These are phyloP conservation scores for Griposia aprilina DNA, from an alignment of 2,888 invertebrate genomes.

Conservation along the genomic window DNA sequence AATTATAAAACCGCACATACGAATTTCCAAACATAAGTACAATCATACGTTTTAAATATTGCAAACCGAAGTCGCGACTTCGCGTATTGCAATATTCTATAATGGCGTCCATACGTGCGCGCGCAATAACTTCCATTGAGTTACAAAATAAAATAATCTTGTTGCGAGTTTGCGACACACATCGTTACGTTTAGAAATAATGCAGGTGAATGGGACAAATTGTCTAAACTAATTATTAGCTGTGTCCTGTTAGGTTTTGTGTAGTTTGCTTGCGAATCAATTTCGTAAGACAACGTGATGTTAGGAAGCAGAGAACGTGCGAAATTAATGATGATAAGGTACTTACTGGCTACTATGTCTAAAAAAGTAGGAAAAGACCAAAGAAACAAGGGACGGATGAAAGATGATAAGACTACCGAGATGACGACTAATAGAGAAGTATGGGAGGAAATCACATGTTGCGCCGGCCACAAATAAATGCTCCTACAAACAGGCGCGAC, in stretches of 20 bases:
- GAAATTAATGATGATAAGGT: conserved; percentile 2
- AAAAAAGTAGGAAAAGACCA: background rate
- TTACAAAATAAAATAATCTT: conserved; percentile 61
- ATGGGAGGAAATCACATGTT: background rate
- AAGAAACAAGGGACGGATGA: background rate
- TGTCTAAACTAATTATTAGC: conserved; percentile 23
- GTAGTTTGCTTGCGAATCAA: conserved; percentile 10
- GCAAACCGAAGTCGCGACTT: conserved; percentile 44
- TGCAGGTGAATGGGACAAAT: conserved; percentile 41
- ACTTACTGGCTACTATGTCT: background rate
- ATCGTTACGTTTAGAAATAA: conserved; percentile 50
- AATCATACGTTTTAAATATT: conserved; percentile 27
- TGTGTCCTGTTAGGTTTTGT: conserved; percentile 17
- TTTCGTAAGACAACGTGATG: conserved; percentile 11
- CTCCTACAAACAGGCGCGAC: too few species aligned
- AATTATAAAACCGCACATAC: background rate
- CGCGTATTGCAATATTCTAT: conserved; percentile 54
- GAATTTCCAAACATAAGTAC: conserved; percentile 23
- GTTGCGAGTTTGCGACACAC: conserved; percentile 34
- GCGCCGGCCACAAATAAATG: background rate
- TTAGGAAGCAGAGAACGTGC: background rate
- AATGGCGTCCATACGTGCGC: conserved; percentile 49
- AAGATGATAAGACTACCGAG: background rate
- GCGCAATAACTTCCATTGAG: conserved; percentile 49
- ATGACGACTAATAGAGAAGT: background rate